Base-by-base conservation (phyloP, 2,113 vertebrate genomes). In the Naja naja region DNA sequence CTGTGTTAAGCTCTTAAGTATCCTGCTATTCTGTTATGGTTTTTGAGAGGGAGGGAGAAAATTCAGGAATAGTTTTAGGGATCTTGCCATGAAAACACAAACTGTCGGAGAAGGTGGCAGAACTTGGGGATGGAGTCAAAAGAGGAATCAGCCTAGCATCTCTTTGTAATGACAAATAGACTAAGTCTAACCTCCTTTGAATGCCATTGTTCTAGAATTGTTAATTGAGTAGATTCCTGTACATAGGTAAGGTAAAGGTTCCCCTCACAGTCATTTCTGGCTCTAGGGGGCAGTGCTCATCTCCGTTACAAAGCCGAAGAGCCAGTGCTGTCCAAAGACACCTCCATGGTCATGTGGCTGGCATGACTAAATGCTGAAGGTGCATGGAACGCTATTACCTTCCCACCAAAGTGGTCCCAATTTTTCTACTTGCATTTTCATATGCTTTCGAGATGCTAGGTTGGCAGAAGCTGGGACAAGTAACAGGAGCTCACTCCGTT, bases 1-100 rank as follows among this genome's bases (percentile, higher is more conserved):
- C 34, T 39, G n/a, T 88, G 93, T 34, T 43, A 39, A 74, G 16
- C 60, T 94, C 74, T 89, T 93, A 88, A 93, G 92, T 95, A 91
- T 93, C 56, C 85, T 94, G 49, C 25, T 39, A 92, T 64, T 58
- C 47, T 94, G 45, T 49, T 20, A 91, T 85, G 52, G 93, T 92
- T 92, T 91, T 86, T 90, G 45, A 23, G 30, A 49, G 60, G 47
- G 34, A 81, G 16, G 39, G 14, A 60, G 39, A 45, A 39, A 47
- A 22, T 39, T n/a, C 87, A n/a, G 8, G 39, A 69, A 90, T 39
- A 56, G 43, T 27, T 47, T 49, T 49, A n/a, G 87, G 30, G 12
- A 91, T 86, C 1, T 86, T 87, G 22, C 56, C 27, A 90, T 25
- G 55, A 16, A 89, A 14, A 0, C 34, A 90, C 16, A 27, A 74